A percentile compares a stretch with the other conserved stretches of the same genome.
phyloP scores from a whole-genome alignment of 64 coral and sea anemone species.

The Astreopora myriophthalma region DNA sequence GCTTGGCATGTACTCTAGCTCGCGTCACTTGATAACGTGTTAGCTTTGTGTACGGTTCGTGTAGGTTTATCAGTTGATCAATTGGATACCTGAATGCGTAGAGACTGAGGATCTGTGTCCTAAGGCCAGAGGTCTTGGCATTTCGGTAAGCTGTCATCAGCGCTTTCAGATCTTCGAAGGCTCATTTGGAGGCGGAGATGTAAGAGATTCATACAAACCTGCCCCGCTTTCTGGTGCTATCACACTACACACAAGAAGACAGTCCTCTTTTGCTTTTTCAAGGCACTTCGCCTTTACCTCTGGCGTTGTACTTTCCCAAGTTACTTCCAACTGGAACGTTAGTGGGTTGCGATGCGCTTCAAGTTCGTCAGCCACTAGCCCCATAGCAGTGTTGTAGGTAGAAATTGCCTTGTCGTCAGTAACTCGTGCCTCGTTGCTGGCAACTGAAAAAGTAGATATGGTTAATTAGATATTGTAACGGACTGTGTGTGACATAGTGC shows the following conservation, averaged over 20 bases:
- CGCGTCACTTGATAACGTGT: conserved; percentile 40
- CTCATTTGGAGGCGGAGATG: background rate
- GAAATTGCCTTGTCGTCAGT: too few species aligned
- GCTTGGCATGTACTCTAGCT: conserved; percentile 25
- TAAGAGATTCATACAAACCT: conserved; percentile 4
- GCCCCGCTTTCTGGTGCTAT: too few species aligned
- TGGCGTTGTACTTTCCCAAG: background rate
- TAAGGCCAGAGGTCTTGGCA: conserved; percentile 4
- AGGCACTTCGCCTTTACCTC: conserved; percentile 8
- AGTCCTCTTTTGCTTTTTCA: too few species aligned
- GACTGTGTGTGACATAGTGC: too few species aligned
- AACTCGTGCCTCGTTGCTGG: too few species aligned
- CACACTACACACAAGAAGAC: too few species aligned
- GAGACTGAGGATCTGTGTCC: conserved; percentile 23
- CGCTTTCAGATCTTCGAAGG: conserved; percentile 1
- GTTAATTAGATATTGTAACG: too few species aligned
- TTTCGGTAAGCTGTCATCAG: conserved; percentile 21
- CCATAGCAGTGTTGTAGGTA: conserved; percentile 26
- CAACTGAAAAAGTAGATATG: too few species aligned
- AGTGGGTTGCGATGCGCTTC: background rate
- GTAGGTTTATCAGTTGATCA: background rate
- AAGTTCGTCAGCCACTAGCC: background rate
- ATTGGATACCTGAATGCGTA: conserved; percentile 30
- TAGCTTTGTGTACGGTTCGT: conserved; percentile 32
- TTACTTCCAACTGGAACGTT: background rate